Percentiles rank a stretch among this genome's conserved stretches.
These are phyloP conservation scores for Anthonomus grandis DNA, from an alignment of 1,140 invertebrate genomes.

Conservation along the genomic window DNA sequence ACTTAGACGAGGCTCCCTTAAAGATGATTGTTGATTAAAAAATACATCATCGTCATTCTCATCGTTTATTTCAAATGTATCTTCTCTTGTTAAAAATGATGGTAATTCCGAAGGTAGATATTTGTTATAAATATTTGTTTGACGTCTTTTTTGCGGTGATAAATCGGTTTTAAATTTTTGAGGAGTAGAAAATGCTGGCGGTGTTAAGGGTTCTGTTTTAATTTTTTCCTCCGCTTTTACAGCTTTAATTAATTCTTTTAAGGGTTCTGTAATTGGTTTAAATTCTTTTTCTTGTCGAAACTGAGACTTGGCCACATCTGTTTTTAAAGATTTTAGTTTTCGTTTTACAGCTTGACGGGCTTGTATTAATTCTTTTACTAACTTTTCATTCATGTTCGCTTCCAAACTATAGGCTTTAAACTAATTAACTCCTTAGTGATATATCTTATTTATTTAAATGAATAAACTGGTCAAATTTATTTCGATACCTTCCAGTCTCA, in stretches of 20 bases:
- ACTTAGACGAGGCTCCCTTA: too few relatives aligned
- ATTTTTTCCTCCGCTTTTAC: background rate
- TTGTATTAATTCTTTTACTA: constrained; percentile 3
- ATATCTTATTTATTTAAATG: constrained; percentile 12
- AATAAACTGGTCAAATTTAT: constrained; percentile 36
- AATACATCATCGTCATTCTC: background rate
- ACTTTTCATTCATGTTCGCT: background rate
- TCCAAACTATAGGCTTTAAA: background rate
- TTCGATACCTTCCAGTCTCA: constrained; percentile 39
- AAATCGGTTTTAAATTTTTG: background rate
- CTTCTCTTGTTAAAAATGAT: constrained; percentile 1
- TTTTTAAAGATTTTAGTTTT: constrained; percentile 7
- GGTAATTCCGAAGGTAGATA: constrained; percentile 2
- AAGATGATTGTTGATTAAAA: constrained; percentile 1
- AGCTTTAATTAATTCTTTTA: constrained; percentile 6
- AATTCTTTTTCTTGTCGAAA: constrained; percentile 1
- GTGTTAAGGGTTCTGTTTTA: background rate
- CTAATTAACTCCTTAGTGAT: constrained; percentile 1
- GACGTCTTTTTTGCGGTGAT: background rate
- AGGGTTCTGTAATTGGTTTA: background rate
- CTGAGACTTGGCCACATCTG: background rate
- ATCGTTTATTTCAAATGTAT: background rate
- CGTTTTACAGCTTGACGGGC: constrained; percentile 2
- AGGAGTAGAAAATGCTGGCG: background rate
- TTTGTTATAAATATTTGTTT: background rate